Conservation (phyloP, 2,113 vertebrate species). For the Perognathus longimembris region DNA sequence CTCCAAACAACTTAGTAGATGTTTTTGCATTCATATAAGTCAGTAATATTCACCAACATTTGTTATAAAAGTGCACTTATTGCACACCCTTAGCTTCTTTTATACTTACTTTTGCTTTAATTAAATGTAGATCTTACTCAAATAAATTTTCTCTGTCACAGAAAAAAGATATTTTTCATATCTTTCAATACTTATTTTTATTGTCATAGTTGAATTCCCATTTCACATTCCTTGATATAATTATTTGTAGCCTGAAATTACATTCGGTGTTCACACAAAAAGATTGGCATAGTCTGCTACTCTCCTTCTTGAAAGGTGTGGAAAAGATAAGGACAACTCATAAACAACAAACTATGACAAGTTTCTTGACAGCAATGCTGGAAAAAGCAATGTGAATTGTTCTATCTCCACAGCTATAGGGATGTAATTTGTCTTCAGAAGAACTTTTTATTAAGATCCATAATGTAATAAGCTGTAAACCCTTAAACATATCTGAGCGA, state of each 20-base stretch:
- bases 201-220: neutral
- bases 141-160: too few relatives aligned
- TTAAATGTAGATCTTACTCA: too few relatives aligned
- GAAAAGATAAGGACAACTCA: neutral
- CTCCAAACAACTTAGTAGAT: neutral
- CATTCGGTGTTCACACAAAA: neutral
- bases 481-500: neutral
- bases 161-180: neutral
- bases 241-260: constrained; percentile 22
- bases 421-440: neutral
- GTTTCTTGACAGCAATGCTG: neutral
- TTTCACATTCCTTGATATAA: neutral
- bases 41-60: neutral
- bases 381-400: neutral
- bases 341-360: neutral
- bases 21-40: neutral
- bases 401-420: neutral
- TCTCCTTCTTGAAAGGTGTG: constrained; percentile 18
- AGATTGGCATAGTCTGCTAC: neutral
- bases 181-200: constrained; percentile 4
- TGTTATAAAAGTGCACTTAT: neutral
- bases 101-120: too few relatives aligned
- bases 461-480: neutral
- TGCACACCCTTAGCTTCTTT: too few relatives aligned
- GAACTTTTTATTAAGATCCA: neutral